phyloP scores from a whole-genome alignment of 1,140 invertebrate species.

The Sweltsa coloradensis region DNA sequence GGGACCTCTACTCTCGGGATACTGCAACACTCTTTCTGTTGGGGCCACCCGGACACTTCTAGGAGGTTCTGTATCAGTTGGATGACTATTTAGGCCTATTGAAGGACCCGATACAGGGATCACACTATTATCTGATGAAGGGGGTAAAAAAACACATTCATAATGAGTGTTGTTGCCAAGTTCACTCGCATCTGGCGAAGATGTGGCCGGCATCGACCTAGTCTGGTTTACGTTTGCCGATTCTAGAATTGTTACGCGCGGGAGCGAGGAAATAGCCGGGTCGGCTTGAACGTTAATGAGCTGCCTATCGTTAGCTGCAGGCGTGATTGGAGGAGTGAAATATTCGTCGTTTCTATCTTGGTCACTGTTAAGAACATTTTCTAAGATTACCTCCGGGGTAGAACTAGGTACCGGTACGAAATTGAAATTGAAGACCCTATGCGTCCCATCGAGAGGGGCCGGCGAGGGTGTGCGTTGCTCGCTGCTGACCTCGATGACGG shows the following conservation, averaged over 20 bases:
- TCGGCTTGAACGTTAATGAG: constrained; percentile 4
- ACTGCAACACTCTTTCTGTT: no score
- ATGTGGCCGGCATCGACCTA: background rate
- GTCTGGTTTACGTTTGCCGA: background rate
- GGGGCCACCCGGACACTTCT: no score
- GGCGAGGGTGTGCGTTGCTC: background rate
- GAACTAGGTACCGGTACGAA: no score
- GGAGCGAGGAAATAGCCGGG: no score
- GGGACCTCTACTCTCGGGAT: no score
- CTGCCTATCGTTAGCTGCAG: constrained; percentile 9
- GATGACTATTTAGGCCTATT: no score
- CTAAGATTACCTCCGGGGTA: no score
- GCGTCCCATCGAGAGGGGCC: background rate
- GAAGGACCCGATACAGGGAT: no score
- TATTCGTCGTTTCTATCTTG: constrained; percentile 8
- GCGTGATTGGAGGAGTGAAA: constrained; percentile 17
- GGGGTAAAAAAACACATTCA: constrained; percentile 17
- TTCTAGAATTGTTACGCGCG: background rate
- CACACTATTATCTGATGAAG: background rate
- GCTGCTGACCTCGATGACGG: constrained; percentile 20
- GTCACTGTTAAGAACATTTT: no score
- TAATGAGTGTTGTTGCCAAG: constrained; percentile 11
- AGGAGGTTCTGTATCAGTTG: no score
- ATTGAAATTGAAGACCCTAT: constrained; percentile 15
- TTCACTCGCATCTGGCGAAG: background rate